Percentiles rank a stretch among this genome's conserved stretches.
These are phyloP conservation scores for Ferrisia virgata DNA, from an alignment of 2,888 invertebrate genomes.

Conservation along the genomic window DNA sequence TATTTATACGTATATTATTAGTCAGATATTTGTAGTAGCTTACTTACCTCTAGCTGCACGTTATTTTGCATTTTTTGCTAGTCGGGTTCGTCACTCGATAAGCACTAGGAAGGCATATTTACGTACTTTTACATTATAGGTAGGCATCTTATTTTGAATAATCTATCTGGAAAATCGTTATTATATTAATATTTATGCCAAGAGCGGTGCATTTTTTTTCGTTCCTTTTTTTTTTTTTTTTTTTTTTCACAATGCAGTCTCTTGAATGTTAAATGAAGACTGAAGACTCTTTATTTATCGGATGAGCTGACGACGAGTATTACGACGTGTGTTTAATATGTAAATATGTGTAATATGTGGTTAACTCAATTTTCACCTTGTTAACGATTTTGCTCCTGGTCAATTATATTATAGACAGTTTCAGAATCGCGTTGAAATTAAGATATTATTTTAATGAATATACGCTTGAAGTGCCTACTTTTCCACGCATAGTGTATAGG, in stretches of 20 bases:
- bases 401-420: background rate
- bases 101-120: too few relatives aligned
- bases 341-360: background rate
- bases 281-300: background rate
- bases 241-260: background rate
- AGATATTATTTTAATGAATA: background rate
- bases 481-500: too few relatives aligned
- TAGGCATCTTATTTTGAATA: background rate
- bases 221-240: background rate
- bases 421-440: background rate
- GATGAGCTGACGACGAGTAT: background rate
- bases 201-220: background rate
- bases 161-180: background rate
- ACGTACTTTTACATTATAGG: too few relatives aligned
- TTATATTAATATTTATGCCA: conserved; percentile 8
- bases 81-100: background rate
- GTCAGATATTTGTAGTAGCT: too few relatives aligned
- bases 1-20: background rate
- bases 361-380: background rate
- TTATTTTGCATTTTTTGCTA: background rate
- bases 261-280: background rate
- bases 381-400: background rate
- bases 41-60: too few relatives aligned
- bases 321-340: background rate
- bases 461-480: too few relatives aligned